A percentile compares a stretch with the other conserved stretches of the same genome.
Evolutionary conservation across 23 tunicate genomes (phyloP).

Genomic region (Trididemnum miniatum): DNA sequence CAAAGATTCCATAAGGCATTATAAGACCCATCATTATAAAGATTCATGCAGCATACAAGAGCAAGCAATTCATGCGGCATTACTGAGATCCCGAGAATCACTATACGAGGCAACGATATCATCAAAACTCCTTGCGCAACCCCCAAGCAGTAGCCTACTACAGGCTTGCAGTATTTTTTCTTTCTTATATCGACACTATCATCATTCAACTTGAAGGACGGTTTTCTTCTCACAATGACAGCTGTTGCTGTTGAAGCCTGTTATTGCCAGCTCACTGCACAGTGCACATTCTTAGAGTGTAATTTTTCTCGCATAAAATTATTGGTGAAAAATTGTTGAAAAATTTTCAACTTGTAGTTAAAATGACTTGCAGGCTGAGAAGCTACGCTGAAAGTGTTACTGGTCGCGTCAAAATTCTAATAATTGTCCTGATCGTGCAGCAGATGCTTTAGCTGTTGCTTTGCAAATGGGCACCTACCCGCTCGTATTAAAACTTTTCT

Average conservation of each 20-base stretch:
- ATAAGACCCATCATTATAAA: too few relatives aligned
- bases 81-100: not conserved
- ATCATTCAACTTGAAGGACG: not conserved
- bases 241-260: not conserved
- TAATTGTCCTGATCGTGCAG: not conserved
- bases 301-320: conserved; percentile 2
- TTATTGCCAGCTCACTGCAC: not conserved
- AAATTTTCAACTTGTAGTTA: not conserved
- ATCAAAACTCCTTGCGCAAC: not conserved
- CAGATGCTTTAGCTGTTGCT: not conserved
- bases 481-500: not conserved
- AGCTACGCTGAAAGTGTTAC: not conserved
- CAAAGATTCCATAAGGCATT: too few relatives aligned
- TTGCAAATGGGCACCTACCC: not conserved
- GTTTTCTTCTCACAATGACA: not conserved
- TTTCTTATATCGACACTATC: conserved; percentile 3
- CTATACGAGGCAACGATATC: not conserved
- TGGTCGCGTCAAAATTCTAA: not conserved
- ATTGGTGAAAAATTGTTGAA: not conserved
- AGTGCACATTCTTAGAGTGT: not conserved
- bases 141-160: not conserved
- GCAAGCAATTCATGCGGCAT: conserved; percentile 3
- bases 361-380: not conserved
- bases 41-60: too few relatives aligned
- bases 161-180: not conserved